Evolutionary conservation across 2,797 vertebrate genomes (phyloP), one percentile per base, ranked within the genome.

Genomic region (Rhadinocentrus ornatus): DNA sequence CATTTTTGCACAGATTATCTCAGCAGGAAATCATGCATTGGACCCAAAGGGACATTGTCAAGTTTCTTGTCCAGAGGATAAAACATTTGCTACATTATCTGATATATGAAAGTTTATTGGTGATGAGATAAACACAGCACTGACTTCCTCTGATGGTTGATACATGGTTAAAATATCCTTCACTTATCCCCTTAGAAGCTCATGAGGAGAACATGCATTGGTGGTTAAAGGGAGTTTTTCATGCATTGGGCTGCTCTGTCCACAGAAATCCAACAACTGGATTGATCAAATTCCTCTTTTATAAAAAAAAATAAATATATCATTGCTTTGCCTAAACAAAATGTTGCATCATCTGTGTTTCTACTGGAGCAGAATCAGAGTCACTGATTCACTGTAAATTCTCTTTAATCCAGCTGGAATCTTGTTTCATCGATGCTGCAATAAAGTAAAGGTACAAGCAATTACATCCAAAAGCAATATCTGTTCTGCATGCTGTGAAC

Each of bases 291-390:
- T 10, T 29, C 20, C 22, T 18, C 22, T 46, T 75, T 62, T 62
- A 55, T 58, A 62, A 85, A 82, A 6, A 18, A 71, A 27, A 46
- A 39, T 4, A 39, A 12, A 13, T 26, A 31, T 56, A 35, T 83
- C 67, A 24, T 72, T 66, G 27, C 74, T 46, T 26, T 56, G 58
- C 66, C 37, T 20, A 57, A 70, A 69, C 54, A 39, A 78, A 69
- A 74, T 48, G 59, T 82, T 84, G 70, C 69, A 75, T 85, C 75
- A 78, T 77, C 58, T 70, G 46, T 61, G 59, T 77, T 58, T 84
- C 50, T 68, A 27, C 66, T 18, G 66, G 58, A 75, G 76, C 62
- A 69, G 66, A 78, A 77, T 22, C 62, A 22, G 35, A 78, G 65
- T 50, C 26, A 53, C 53, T 58, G 65, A 66, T 69, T 57, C 22